Evolutionary conservation across 1,140 invertebrate species (phyloP).

Genomic region (Papilio polytes): DNA sequence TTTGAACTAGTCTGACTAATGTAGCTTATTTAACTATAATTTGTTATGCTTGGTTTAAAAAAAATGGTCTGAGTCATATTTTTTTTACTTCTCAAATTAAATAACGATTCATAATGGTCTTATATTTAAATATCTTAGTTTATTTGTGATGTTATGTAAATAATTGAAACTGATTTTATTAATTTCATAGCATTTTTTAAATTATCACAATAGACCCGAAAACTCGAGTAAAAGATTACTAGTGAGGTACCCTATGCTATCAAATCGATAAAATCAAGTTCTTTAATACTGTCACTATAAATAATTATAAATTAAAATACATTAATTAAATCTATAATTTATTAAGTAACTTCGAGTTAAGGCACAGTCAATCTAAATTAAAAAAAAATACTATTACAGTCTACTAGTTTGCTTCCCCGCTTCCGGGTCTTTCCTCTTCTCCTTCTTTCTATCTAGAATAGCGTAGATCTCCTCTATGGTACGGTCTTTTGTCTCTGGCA

Average conservation of each 20-base stretch:
- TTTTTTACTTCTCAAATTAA: no score
- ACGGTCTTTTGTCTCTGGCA: conserved; percentile 76
- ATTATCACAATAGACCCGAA: neutral
- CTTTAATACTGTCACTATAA: neutral
- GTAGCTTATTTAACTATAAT: no score
- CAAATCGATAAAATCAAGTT: neutral
- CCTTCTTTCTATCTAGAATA: conserved; percentile 69
- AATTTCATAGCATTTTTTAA: neutral
- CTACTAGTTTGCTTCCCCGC: conserved; percentile 66
- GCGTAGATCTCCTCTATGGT: conserved; percentile 78
- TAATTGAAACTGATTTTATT: neutral
- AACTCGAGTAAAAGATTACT: neutral
- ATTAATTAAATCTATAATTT: conserved; percentile 17
- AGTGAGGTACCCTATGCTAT: neutral
- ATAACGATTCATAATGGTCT: no score
- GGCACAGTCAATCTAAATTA: conserved; percentile 40
- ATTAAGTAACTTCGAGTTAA: conserved; percentile 38
- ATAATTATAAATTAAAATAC: conserved; percentile 29
- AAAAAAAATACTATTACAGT: conserved; percentile 50
- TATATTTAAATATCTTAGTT: conserved; percentile 41
- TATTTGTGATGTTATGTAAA: neutral
- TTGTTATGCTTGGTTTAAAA: no score
- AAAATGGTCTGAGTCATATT: no score
- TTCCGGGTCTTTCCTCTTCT: conserved; percentile 73
- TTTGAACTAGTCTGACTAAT: no score